Evolutionary conservation across 1,140 invertebrate species (phyloP).

Genomic region (Drosophila chauvacae): DNA sequence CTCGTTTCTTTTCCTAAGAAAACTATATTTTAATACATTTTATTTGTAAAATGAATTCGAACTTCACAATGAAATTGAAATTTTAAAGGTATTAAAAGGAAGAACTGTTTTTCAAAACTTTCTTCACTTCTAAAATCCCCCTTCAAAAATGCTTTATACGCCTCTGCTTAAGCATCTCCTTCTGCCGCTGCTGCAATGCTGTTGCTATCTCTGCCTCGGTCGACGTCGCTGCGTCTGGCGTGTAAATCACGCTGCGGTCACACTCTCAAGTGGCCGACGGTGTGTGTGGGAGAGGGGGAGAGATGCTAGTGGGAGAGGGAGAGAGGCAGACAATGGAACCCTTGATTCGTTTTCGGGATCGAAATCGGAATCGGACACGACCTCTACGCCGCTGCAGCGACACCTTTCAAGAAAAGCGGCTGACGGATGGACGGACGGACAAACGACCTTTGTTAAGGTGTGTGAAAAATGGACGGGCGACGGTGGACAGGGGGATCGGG

Average conservation of each 20-base stretch:
- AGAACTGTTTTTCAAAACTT: not conserved
- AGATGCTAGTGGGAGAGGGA: slow-evolving; percentile 13
- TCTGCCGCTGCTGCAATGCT: slow-evolving; percentile 25
- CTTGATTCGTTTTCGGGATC: slow-evolving; percentile 64
- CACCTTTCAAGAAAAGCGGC: slow-evolving; percentile 56
- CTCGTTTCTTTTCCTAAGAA: not conserved
- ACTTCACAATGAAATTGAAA: not conserved
- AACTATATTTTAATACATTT: not conserved
- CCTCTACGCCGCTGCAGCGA: slow-evolving; percentile 40
- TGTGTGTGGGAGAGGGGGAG: slow-evolving; percentile 2
- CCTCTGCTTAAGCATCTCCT: slow-evolving; percentile 13
- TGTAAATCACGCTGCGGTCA: slow-evolving; percentile 81
- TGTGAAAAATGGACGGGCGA: slow-evolving; percentile 54
- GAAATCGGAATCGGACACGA: slow-evolving; percentile 45
- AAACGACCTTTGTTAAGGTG: slow-evolving; percentile 76
- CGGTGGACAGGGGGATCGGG: slow-evolving; percentile 1
- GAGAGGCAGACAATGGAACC: slow-evolving; percentile 65
- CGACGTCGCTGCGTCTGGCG: slow-evolving; percentile 63
- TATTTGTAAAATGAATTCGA: not conserved
- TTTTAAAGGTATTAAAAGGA: not conserved
- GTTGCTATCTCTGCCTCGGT: slow-evolving; percentile 28
- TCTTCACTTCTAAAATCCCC: too few species aligned
- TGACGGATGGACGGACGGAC: slow-evolving; percentile 35
- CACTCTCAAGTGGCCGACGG: slow-evolving; percentile 73
- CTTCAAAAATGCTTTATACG: not conserved